Base-by-base conservation (phyloP, 2,888 invertebrate species). In the Neocrepidodera transversa region DNA sequence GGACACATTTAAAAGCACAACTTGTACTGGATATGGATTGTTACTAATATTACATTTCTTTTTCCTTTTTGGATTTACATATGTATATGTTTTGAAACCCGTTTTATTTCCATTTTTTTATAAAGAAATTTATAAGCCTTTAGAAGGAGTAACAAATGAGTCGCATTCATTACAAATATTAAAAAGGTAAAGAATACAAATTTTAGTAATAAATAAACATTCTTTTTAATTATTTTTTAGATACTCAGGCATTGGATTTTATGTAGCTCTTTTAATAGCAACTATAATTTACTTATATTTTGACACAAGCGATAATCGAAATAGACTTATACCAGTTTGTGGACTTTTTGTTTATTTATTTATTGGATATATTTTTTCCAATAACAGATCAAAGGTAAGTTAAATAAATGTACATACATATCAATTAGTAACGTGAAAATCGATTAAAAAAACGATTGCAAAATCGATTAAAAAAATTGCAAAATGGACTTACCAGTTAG, bases 281-380 rank as follows among this genome's bases (percentile, higher is more conserved):
- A 79, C 90, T 1, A 76, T 82, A 0, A 69, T 83, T 0, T 91
- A 87, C 72, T 78, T 93, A 0, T 82, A 83, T 62, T 73, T 87
- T 53, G 92, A 92, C 74, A 86, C 91, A 0, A 71, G 75, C 49
- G 81, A 84, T 0, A 76, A 84, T 0, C 78, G 81, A 2, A 78
- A 82, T 45, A 82, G 93, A 63, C 81, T 94, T 43, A 83, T 87
- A 50, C 91, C 93, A 0, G 74, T 91, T 7, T 70, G 84, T 2
- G 94, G 93, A 0, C 81, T 92, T 1, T 65, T 80, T 0, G 76
- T 86, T 8, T 83, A 94, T 30, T 71, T 93, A 14, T 11, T 85
- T 0, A 70, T 86, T 16, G 87, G 88, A n/a, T 87, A 84, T 71
- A 32, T 86, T 4, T 85, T 87, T 69, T 89, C 89, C 2, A 84